phyloP scores from a whole-genome alignment of 2,113 vertebrate genomes.

The Onychostruthus taczanowskii region DNA sequence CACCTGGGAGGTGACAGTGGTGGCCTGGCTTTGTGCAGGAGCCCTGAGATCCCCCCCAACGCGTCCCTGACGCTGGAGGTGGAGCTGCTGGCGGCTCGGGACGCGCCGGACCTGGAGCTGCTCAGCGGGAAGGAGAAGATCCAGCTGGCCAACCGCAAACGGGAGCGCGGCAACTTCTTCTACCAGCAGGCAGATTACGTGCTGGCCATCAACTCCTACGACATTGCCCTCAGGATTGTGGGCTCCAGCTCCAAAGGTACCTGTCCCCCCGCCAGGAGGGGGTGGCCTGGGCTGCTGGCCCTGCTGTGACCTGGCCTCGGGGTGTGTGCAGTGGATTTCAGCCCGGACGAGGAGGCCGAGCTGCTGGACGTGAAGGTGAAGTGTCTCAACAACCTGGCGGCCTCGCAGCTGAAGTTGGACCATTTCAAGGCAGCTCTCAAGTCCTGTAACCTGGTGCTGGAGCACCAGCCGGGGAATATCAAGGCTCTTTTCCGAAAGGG shows the following conservation, averaged over 20 bases:
- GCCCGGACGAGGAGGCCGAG: constrained; percentile 82
- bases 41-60: constrained; percentile 79
- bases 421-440: constrained; percentile 90
- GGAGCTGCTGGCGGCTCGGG: constrained; percentile 78
- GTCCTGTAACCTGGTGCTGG: constrained; percentile 87
- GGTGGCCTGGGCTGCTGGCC: background rate
- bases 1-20: fast-evolving
- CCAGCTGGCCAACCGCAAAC: constrained; percentile 83
- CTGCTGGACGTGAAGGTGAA: constrained; percentile 91
- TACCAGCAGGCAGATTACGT: constrained; percentile 90
- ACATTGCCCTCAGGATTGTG: constrained; percentile 87
- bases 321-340: constrained; percentile 83
- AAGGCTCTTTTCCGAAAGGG: constrained; percentile 97
- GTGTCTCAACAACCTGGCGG: constrained; percentile 97
- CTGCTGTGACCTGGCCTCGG: background rate
- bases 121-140: constrained; percentile 81
- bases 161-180: constrained; percentile 88
- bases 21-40: background rate
- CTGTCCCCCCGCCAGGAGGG: fast-evolving
- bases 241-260: constrained; percentile 91
- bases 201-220: constrained; percentile 91
- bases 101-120: constrained; percentile 84
- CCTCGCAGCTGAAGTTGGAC: constrained; percentile 93
- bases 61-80: constrained; percentile 83
- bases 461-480: constrained; percentile 89